Conservation (phyloP, 2,113 vertebrate species). For the Hemiprocne comata region DNA sequence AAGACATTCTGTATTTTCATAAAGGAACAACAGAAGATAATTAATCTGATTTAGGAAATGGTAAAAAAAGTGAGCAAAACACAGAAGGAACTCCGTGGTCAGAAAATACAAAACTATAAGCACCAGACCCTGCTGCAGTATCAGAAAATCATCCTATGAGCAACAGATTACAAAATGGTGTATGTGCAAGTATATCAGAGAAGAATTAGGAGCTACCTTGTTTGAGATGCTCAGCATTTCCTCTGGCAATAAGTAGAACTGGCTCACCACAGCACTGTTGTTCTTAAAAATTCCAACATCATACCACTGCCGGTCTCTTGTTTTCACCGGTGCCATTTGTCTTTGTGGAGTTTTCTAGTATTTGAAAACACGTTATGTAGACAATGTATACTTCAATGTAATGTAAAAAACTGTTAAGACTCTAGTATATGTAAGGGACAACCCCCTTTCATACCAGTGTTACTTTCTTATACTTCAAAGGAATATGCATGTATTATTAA, state of each 20-base stretch:
- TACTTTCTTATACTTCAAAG: not conserved
- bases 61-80: not conserved
- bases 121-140: not conserved
- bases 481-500: not conserved
- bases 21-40: not conserved
- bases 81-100: not conserved
- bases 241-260: slow-evolving; percentile 88
- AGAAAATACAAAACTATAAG: not conserved
- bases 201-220: slow-evolving; percentile 69
- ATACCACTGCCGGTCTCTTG: slow-evolving; percentile 83
- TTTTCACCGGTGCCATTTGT: slow-evolving; percentile 46
- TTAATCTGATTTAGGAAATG: not conserved
- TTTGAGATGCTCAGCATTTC: slow-evolving; percentile 69
- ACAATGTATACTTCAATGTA: not conserved
- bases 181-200: not conserved
- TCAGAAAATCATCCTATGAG: not conserved
- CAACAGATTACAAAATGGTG: not conserved
- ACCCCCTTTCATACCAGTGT: not conserved
- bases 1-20: not conserved
- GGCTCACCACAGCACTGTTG: slow-evolving; percentile 87
- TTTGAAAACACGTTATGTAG: slow-evolving; percentile 60
- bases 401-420: not conserved
- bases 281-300: slow-evolving; percentile 94
- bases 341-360: slow-evolving; percentile 72
- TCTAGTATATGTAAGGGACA: not conserved